Evolutionary conservation across 2,113 vertebrate genomes (phyloP), one percentile per base, ranked within the genome.

Genomic region (Triplophysa tibetana): DNA sequence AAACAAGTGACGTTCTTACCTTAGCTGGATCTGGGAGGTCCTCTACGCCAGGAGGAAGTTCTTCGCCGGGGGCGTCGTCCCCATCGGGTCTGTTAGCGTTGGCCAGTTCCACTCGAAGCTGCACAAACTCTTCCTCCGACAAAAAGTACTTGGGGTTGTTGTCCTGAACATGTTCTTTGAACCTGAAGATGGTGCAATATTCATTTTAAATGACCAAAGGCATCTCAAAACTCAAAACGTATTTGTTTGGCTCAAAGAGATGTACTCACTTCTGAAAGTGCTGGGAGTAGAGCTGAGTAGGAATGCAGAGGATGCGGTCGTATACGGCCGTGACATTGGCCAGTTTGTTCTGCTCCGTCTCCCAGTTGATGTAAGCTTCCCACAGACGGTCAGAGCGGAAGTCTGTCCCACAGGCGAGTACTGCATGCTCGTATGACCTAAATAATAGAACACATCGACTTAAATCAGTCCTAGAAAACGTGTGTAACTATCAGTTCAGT

Each of bases 351-450:
- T 94, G 94, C 52, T 99, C 98, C 0, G 93, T 95, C 87, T 99
- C 97, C 97, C 97, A 99, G 87, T 87, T 95, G 87, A 98, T 92
- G 82, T 94, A 99, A 86, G 97, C 94, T 87, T 99, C 97, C 98
- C 98, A 99, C 1, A 99, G 92, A 75, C 95, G 96, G 87, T 99
- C 98, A 2, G 98, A 99, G 83, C 96, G 96, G 86, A 99, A 99
- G 87, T 99, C 98, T 82, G 97, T 98, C 78, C 98, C 98, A 63
- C 97, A 96, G 69, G 97, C 97, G 78, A 98, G 89, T 54, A 99
- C 96, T 7, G 96, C 95, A 0, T 98, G 96, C 63, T 99, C 97
- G 74, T 96, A 99, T 23, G 95, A 93, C 85, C 98, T 99, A 89
- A 65, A 87, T 5, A 21, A 56, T n/a, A 58, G 13, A 16, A 58